phyloP scores from a whole-genome alignment of 2,113 vertebrate species.

The Rissa tridactyla region DNA sequence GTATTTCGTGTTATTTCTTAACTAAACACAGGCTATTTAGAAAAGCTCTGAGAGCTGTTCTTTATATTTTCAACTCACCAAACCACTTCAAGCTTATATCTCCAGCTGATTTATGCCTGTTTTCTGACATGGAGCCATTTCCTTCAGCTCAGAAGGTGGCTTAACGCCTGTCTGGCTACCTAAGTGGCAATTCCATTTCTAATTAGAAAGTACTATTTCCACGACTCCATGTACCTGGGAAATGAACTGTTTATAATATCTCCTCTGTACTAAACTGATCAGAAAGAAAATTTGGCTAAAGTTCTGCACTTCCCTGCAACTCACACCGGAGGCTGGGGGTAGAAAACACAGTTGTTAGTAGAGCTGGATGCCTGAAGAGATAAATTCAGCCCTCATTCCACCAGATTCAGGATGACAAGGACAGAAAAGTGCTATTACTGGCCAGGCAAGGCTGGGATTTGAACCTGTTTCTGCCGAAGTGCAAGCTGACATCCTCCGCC shows the following conservation, averaged over 20 bases:
- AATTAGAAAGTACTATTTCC: slow-evolving; percentile 18
- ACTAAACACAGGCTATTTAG: not conserved
- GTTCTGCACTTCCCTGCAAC: not conserved
- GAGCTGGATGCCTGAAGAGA: not conserved
- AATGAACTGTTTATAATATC: not conserved
- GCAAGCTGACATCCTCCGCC: not conserved
- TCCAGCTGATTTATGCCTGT: not conserved
- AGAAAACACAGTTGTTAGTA: not conserved
- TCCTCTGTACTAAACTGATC: not conserved
- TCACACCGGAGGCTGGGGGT: not conserved
- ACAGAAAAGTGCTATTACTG: not conserved
- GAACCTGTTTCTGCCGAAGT: not conserved
- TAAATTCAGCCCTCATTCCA: not conserved
- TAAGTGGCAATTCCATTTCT: slow-evolving; percentile 17
- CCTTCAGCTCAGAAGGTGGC: not conserved
- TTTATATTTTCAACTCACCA: not conserved
- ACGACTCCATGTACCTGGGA: not conserved
- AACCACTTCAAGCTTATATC: not conserved
- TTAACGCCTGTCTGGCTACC: not conserved
- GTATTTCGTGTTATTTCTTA: not conserved
- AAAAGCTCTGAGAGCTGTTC: not conserved
- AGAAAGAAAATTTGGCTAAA: not conserved
- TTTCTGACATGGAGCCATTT: not conserved
- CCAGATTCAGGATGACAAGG: not conserved
- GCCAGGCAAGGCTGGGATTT: not conserved